phyloP scores from a whole-genome alignment of 2,113 vertebrate species.

The Tragelaphus imberbis region DNA sequence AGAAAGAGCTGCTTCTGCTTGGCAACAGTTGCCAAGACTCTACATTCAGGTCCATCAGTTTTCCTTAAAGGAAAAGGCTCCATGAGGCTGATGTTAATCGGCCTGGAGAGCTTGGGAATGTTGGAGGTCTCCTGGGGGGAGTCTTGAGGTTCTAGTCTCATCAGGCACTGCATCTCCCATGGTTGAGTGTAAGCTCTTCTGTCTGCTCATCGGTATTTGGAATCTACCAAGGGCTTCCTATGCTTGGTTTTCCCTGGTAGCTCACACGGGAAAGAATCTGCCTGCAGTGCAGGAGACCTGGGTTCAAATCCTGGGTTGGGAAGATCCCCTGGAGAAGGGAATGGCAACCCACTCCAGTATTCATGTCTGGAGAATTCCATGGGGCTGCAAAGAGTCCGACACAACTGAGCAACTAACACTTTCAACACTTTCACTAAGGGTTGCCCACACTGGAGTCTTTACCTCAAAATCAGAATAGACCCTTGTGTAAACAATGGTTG shows the following conservation, averaged over 20 bases:
- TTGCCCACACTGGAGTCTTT: background rate
- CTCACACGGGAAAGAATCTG: background rate
- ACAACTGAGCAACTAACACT: background rate
- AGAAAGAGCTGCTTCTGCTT: background rate
- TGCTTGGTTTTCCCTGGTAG: background rate
- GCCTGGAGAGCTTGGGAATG: background rate
- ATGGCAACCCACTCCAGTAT: background rate
- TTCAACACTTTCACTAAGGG: background rate
- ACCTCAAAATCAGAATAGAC: background rate
- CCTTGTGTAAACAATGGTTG: background rate
- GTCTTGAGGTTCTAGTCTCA: background rate
- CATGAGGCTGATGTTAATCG: accelerated
- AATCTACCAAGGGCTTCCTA: background rate
- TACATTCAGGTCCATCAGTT: background rate
- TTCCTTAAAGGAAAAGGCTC: background rate
- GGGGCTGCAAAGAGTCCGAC: background rate
- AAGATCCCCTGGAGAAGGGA: background rate
- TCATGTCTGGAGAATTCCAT: background rate
- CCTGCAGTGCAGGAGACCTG: background rate
- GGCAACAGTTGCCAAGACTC: background rate
- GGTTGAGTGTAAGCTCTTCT: background rate
- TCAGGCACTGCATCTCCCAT: background rate
- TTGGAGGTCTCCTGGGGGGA: background rate
- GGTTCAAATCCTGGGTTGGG: background rate
- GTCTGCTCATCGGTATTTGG: background rate